Evolutionary conservation across 1,140 invertebrate species (phyloP).

Genomic region (Atta colombica): DNA sequence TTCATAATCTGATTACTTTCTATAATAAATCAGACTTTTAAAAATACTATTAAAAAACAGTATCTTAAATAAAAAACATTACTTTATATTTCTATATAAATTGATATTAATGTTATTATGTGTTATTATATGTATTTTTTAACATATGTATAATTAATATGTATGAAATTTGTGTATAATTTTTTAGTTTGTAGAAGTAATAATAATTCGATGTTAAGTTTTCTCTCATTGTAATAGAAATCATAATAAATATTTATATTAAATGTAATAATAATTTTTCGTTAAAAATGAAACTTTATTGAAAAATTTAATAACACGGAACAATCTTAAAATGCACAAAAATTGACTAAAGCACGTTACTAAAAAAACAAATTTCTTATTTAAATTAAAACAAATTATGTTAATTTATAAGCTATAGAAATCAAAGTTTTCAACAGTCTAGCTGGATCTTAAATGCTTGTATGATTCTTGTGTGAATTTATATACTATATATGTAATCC

Average conservation of each 20-base stretch:
- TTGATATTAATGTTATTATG: neutral
- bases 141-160: neutral
- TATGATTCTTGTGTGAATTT: no score
- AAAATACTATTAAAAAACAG: neutral
- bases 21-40: neutral
- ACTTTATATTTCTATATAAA: neutral
- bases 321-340: neutral
- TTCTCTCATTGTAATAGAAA: neutral
- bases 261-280: neutral
- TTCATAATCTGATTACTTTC: neutral
- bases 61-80: neutral
- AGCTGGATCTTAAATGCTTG: no score
- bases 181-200: neutral
- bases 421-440: no score
- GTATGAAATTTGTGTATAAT: neutral
- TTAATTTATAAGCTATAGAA: constrained; percentile 52
- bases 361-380: neutral
- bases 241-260: neutral
- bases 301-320: constrained; percentile 16
- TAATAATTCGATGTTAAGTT: neutral
- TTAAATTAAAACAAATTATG: constrained; percentile 53
- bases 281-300: neutral
- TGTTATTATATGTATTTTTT: neutral
- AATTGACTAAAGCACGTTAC: neutral
- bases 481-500: no score